These are phyloP conservation scores for Drosophila sturtevanti DNA, from an alignment of 1,140 invertebrate species.

Conservation along the genomic window DNA sequence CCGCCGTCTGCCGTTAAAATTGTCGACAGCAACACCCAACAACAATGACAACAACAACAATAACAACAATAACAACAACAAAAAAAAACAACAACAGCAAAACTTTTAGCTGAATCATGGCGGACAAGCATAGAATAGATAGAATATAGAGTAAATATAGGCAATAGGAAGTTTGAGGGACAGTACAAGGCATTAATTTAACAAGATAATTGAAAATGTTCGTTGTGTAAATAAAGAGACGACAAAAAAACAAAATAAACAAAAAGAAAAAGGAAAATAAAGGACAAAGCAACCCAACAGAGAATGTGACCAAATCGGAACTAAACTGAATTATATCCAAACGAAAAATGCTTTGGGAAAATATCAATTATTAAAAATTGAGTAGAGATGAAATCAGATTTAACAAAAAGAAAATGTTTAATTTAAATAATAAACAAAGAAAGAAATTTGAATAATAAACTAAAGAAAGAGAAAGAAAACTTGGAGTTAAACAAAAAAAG, in stretches of 20 bases:
- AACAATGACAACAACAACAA: constrained; percentile 13
- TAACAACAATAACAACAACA: background rate
- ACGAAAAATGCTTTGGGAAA: no score
- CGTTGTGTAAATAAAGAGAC: background rate
- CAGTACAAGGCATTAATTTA: constrained; percentile 55
- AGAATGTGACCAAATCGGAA: background rate
- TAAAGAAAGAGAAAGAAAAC: no score
- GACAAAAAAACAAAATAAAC: no score
- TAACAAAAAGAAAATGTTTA: no score
- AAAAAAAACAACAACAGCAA: constrained; percentile 5
- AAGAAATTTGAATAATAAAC: no score
- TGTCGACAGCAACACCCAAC: constrained; percentile 57
- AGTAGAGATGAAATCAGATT: no score
- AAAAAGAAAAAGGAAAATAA: background rate
- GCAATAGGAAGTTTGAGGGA: constrained; percentile 9
- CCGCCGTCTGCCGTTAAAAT: constrained; percentile 58
- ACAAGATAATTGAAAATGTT: constrained; percentile 59
- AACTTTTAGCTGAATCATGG: constrained; percentile 16
- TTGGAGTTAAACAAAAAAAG: no score
- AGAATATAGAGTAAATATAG: background rate
- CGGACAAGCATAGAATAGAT: background rate
- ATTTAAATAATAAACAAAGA: no score
- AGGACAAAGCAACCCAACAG: background rate
- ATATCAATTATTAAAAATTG: no score
- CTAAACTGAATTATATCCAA: background rate